Evolutionary conservation across 2,888 invertebrate genomes (phyloP).

Genomic region (Acanthosoma haemorrhoidale): DNA sequence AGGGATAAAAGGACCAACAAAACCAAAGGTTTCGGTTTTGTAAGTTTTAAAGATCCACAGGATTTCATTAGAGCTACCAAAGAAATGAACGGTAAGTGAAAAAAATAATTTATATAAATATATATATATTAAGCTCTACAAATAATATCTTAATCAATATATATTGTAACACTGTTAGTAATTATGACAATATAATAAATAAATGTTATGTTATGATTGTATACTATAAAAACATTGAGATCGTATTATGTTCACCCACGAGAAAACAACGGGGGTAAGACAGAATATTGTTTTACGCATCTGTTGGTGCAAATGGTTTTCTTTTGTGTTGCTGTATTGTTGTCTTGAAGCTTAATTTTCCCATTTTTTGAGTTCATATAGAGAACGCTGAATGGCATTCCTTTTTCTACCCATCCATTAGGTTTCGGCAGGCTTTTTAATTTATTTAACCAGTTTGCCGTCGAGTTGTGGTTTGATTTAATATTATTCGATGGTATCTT

Average conservation of each 20-base stretch:
- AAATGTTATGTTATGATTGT: too few relatives aligned
- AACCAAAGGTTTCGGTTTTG: conserved; percentile 97
- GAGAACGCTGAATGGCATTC: conserved; percentile 52
- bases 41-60: conserved; percentile 94
- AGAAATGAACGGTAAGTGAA: conserved; percentile 87
- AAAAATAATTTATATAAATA: too few relatives aligned
- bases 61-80: conserved; percentile 98
- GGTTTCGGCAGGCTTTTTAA: neutral
- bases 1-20: conserved; percentile 95
- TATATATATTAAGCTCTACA: too few relatives aligned
- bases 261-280: neutral
- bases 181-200: too few relatives aligned
- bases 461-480: too few relatives aligned
- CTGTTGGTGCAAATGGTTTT: neutral
- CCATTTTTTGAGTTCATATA: conserved; percentile 46
- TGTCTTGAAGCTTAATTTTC: neutral
- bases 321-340: neutral
- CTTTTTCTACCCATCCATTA: conserved; percentile 49
- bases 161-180: too few relatives aligned
- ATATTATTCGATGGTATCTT: neutral
- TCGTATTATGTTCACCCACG: too few relatives aligned
- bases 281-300: neutral
- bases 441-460: too few relatives aligned
- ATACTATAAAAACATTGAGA: too few relatives aligned
- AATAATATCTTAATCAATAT: too few relatives aligned